Percentiles rank a stretch among this genome's conserved stretches.
These are phyloP conservation scores for Magallana angulata DNA, from an alignment of 1,140 invertebrate genomes.

Conservation along the genomic window DNA sequence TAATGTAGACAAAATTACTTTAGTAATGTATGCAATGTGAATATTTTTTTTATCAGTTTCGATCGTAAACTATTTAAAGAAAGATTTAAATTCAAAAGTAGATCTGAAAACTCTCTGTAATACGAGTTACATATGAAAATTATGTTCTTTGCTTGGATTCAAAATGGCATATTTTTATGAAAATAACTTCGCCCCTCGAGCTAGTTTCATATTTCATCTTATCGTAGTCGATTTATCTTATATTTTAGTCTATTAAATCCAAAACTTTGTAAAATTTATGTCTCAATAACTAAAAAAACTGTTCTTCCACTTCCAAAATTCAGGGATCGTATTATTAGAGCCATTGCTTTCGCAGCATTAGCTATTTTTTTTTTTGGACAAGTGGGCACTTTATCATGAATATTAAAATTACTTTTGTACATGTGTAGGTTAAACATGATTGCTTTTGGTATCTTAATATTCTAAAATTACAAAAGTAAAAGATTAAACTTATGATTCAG, in stretches of 20 bases:
- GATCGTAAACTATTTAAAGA: background rate
- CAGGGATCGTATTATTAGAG: slow-evolving; percentile 6
- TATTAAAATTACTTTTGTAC: too few species aligned
- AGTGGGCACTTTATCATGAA: background rate
- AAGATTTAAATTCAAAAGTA: background rate
- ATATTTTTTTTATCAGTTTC: background rate
- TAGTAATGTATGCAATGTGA: too few species aligned
- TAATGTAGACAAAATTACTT: too few species aligned
- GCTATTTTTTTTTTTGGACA: background rate
- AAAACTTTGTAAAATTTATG: slow-evolving; percentile 19
- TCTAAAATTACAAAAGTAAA: too few species aligned
- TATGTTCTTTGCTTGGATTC: slow-evolving; percentile 21
- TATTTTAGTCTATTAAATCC: slow-evolving; percentile 16
- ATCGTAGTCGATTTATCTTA: slow-evolving; percentile 27
- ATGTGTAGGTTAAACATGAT: too few species aligned
- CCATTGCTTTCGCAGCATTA: background rate
- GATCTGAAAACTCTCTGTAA: background rate
- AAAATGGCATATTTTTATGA: slow-evolving; percentile 29
- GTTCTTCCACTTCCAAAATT: background rate
- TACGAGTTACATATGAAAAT: slow-evolving; percentile 26
- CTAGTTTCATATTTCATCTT: slow-evolving; percentile 28
- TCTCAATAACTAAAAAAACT: background rate
- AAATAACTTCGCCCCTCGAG: background rate
- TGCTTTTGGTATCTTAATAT: too few species aligned
- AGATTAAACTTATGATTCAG: too few species aligned